phyloP scores from a whole-genome alignment of 1,140 invertebrate genomes.

The Bombus balteatus region DNA sequence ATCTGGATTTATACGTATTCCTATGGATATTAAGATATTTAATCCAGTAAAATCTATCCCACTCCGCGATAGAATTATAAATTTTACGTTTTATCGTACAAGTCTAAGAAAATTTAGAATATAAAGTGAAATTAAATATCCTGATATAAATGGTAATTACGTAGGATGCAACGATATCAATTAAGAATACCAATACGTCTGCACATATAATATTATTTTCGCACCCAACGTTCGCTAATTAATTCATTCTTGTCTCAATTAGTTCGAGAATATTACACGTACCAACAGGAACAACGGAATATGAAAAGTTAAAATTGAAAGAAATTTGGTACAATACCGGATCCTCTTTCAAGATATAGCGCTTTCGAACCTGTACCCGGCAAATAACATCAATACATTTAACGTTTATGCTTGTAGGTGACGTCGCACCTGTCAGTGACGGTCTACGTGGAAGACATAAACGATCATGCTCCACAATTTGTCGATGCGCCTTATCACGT shows the following conservation, averaged over 20 bases:
- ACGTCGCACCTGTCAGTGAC: slow-evolving; percentile 92
- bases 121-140: background rate
- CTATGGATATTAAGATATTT: no score
- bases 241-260: background rate
- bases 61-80: background rate
- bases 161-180: background rate
- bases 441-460: slow-evolving; percentile 93
- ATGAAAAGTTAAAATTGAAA: background rate
- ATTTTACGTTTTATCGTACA: background rate
- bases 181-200: background rate
- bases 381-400: background rate
- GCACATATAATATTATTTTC: no score
- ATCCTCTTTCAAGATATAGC: background rate
- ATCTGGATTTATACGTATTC: no score
- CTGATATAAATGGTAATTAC: background rate
- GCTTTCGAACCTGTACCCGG: background rate
- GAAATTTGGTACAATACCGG: background rate
- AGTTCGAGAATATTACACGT: no score
- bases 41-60: no score
- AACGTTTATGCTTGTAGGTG: slow-evolving; percentile 82
- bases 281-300: no score
- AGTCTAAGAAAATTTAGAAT: background rate
- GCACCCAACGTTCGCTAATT: background rate
- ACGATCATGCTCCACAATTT: slow-evolving; percentile 90
- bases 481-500: slow-evolving; percentile 89